Base-by-base conservation (phyloP, 2,888 invertebrate species). In the Antheraea yamamai region DNA sequence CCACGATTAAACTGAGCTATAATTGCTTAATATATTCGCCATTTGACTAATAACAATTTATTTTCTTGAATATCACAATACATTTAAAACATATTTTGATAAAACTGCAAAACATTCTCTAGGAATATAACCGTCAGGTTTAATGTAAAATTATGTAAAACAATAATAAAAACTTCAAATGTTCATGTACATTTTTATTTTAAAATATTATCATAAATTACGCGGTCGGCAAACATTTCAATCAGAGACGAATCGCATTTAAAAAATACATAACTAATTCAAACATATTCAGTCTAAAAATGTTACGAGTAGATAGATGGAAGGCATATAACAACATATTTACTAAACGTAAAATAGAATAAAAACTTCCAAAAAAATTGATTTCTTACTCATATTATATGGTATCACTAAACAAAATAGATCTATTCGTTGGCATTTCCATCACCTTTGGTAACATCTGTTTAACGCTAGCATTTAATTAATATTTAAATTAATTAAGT, bases 371-470 rank as follows among this genome's bases (percentile, higher is more conserved):
- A 39, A 47, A 12, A 12, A 47, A 12, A 12, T 47, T 12, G 12
- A 47, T 61, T 61, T 61, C 10, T 61, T 61, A 23, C 10, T 23
- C 10, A 61, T 23, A 12, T 10, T 55, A 55, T 55, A 55, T 61
- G 8, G 4, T 58, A 20, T 58, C n/a, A 58, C 4, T 20, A 58
- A 58, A 16, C 61, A 64, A 12, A 64, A 23, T 7, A 64, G 26
- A 64, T 30, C 12, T 26, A 66, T 18, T 14, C 26, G 6, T 66
- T 66, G 26, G 30, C 16, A 66, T 23, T 66, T 30, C 26, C 64
- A 66, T 66, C 64, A 66, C 64, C 64, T 30, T 66, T 30, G 30
- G 26, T 66, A 66, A 61, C 10, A 61, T 61, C n/a, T 58, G 20
- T 58, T 8, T 23, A 23, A 23, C 23, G 2, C 23, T 8, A 10